Evolutionary conservation across 2,797 vertebrate genomes (phyloP), one percentile per base, ranked within the genome.

Genomic region (Apogon talboti): DNA sequence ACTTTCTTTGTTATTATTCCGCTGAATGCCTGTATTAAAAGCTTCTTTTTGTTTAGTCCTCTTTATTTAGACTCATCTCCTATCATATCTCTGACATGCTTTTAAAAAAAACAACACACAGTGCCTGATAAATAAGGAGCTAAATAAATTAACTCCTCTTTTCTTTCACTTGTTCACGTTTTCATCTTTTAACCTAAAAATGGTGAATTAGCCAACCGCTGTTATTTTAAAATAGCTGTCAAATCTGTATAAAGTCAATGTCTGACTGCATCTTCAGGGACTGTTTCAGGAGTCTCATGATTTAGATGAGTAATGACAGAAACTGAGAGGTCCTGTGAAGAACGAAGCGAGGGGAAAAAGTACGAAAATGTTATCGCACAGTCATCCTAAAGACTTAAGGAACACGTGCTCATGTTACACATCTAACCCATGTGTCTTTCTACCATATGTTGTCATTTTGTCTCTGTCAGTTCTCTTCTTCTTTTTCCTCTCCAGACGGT

Each of bases 241-340:
- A 48, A 41, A 35, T 43, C n/a, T 38, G 18, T 28, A 6, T 28
- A 65, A 74, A 42, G 43, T 65, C 47, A 2, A 65, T 55, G 47
- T 16, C 15, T 74, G 54, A 81, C 41, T 73, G 14, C 40, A 60
- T 64, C 30, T 75, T 30, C 0, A 57, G 83, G 86, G 86, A 85
- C 70, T 83, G 28, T 78, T 82, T 76, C 13, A 3, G 2, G 2
- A 63, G 66, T 85, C 71, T 73, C 49, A 63, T 88, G 80, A 86
- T 71, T 52, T 10, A 12, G 28, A 65, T 73, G 40, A 79, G 47
- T 71, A 57, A 67, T 68, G 9, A 57, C 52, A 24, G 7, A 41
- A 57, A 51, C 13, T 76, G 66, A 49, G 15, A 13, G 3, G 62
- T 53, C 58, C 21, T 67, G n/a, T 37, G 13, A 9, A 19, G 52